Evolutionary conservation across 35 echinoderm and acorn worm genomes (phyloP).

Genomic region (Holothuria glaberrima): DNA sequence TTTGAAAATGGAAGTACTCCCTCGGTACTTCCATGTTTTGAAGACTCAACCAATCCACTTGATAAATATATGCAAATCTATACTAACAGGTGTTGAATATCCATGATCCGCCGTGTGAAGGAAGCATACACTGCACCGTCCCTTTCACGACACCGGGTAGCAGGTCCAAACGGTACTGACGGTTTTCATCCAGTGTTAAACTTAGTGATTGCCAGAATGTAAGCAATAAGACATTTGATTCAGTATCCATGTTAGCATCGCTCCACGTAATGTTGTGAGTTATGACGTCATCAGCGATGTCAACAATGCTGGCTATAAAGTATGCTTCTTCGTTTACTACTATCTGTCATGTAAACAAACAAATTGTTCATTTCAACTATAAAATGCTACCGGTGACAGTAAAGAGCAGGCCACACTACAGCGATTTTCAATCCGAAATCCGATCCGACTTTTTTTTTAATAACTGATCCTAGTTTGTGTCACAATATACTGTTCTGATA

Average conservation of each 20-base stretch:
- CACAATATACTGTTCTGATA: too few species aligned
- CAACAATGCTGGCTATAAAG: not conserved
- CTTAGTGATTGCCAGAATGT: constrained; percentile 7
- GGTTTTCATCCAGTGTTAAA: constrained; percentile 2
- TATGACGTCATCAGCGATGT: not conserved
- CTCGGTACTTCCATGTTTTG: not conserved
- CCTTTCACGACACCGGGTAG: constrained; percentile 41
- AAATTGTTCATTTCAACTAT: too few species aligned
- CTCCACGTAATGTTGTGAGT: not conserved
- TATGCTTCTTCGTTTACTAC: not conserved
- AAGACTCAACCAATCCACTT: not conserved
- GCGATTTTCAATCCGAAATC: too few species aligned
- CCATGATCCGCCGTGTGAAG: not conserved
- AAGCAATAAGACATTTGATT: not conserved
- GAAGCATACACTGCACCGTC: constrained; percentile 15
- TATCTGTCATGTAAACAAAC: not conserved
- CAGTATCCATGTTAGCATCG: not conserved
- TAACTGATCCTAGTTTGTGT: too few species aligned
- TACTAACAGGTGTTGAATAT: constrained; percentile 51
- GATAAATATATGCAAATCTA: not conserved
- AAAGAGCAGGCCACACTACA: too few species aligned
- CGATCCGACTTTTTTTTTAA: too few species aligned
- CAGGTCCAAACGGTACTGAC: constrained; percentile 3
- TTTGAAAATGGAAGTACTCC: too few species aligned
- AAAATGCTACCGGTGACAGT: too few species aligned